Base-by-base conservation (phyloP, 2,113 vertebrate species). In the Misgurnus mizolepis region DNA sequence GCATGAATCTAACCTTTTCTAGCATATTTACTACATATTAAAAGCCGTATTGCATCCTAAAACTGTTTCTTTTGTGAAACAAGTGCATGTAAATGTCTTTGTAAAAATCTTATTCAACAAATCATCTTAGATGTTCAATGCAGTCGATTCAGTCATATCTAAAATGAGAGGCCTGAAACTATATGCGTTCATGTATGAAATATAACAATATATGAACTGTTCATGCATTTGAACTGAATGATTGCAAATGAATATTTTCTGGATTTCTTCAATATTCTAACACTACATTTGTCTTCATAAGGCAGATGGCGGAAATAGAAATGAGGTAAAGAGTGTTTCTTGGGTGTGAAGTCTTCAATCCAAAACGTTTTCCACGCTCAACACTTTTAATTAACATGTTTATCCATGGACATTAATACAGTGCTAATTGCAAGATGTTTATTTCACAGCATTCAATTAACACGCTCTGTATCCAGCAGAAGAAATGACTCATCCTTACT, bases 361-460 rank as follows among this genome's bases (percentile, higher is more conserved):
- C 75, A 50, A 55, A 34, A 67, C 66, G 61, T 22, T 77, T 73
- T 65, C 45, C 60, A 7, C 61, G 49, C 47, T 77, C 62, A 39
- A 77, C 74, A 66, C 62, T 66, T 58, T 62, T 55, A 66, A 77
- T 66, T 77, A 67, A 17, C 34, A 77, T 76, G 74, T 66, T 76
- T 76, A 66, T 66, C 75, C 62, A 77, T 53, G 75, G 15, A 53
- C 61, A 87, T 86, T 89, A 82, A 87, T 83, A 78, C 64, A 80
- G 72, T 83, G 75, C 39, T 88, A 83, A 88, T 78, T 83, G 76
- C 75, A 77, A 85, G 86, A 83, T 84, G 85, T 89, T 91, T 89
- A 86, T 82, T 80, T 78, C 86, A 89, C 78, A 64, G 55, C 2
- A 80, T 91, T 89, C 79, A 90, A 88, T 78, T 86, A 85, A 83